These are phyloP conservation scores for Steromphala cineraria DNA, from an alignment of 2,888 invertebrate genomes.

Conservation along the genomic window DNA sequence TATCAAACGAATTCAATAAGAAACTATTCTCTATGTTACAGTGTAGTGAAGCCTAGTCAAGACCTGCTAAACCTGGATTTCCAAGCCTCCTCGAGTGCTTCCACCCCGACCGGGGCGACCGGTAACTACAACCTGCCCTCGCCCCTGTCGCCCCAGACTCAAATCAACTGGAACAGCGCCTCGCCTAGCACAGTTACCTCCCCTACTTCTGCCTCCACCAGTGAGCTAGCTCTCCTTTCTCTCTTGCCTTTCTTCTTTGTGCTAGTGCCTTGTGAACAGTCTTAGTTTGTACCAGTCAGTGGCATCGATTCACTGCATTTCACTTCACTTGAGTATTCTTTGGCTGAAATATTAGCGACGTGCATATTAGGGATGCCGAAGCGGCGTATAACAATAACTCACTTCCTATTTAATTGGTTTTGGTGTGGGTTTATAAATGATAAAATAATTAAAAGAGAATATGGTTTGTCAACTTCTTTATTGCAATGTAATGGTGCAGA, in stretches of 20 bases:
- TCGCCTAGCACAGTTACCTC: conserved; percentile 26
- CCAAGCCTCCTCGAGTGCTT: conserved; percentile 88
- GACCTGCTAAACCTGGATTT: conserved; percentile 87
- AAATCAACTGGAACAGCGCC: conserved; percentile 51
- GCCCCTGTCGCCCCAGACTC: conserved; percentile 79
- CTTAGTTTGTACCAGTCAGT: not conserved
- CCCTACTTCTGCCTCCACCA: conserved; percentile 14
- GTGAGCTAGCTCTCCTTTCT: not conserved
- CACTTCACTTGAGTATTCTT: too few species aligned
- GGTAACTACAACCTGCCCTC: conserved; percentile 79
- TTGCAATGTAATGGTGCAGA: too few species aligned
- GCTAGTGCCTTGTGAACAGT: not conserved
- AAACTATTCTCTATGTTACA: conserved; percentile 37
- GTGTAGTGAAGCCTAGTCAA: conserved; percentile 80
- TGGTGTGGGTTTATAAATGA: too few species aligned
- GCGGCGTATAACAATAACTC: too few species aligned
- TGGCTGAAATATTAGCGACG: too few species aligned
- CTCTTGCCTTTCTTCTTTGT: not conserved
- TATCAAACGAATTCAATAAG: too few species aligned
- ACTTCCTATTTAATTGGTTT: too few species aligned
- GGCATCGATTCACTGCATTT: not conserved
- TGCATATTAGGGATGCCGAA: too few species aligned
- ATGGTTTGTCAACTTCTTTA: too few species aligned
- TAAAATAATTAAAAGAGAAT: too few species aligned
- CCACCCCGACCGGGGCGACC: conserved; percentile 83